Base-by-base conservation (phyloP, 2,113 vertebrate species). In the Procavia capensis region DNA sequence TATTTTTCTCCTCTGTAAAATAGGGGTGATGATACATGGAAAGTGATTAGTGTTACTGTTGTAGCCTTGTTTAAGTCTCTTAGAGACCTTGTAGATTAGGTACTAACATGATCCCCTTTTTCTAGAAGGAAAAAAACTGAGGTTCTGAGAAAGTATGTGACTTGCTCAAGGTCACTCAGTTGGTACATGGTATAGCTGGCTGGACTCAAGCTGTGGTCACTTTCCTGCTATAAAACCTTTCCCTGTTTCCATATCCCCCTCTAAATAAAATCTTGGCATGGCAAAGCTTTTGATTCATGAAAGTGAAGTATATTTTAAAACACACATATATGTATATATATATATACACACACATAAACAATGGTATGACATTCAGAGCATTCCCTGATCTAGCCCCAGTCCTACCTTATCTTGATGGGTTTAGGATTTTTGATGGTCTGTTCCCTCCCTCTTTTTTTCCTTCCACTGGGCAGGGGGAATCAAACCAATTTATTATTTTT, bases 341-440 rank as follows among this genome's bases (percentile, higher is more conserved):
- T n/a, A n/a, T n/a, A n/a, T n/a, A n/a, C n/a, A n/a, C n/a, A n/a
- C 24, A 2, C n/a, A 10, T 16, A 16, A 50, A 64, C 57, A 19
- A 43, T 20, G 1, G 36, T 61, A 27, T 81, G 76, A 63, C 76
- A 68, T 90, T 70, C 63, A 68, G 88, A 90, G 13, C 47, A 39
- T 74, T 45, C 31, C 9, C 24, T 57, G 74, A 79, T 86, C 64
- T 61, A n/a, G 25, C n/a, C 54, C 79, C 85, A 83, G 45, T 70
- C 70, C 90, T 64, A 45, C 43, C 74, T 80, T 45, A 41, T 61
- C 70, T 61, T 78, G 76, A 82, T 59, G 39, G 61, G 79, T 78
- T 92, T 61, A 84, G 78, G 25, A 50, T 61, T 92, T 92, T 39
- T 78, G 78, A 81, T 81, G 68, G 72, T 81, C 57, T 64, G 43